A percentile compares a stretch with the other conserved stretches of the same genome.
phyloP scores from a whole-genome alignment of 2,888 invertebrate species.

The Drosophila mulleri region DNA sequence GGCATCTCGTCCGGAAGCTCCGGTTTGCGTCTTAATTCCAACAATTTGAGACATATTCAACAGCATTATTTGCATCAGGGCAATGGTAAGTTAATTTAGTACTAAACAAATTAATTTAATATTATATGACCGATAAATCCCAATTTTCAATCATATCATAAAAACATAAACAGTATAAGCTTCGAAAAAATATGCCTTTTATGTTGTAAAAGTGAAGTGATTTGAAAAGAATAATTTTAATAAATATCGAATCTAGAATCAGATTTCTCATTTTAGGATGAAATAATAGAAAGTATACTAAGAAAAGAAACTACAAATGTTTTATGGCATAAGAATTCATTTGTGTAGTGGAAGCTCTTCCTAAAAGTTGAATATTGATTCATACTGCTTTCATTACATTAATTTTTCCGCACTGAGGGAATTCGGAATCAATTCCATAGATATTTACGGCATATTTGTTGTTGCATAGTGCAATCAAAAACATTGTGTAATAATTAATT shows the following conservation, averaged over 20 bases:
- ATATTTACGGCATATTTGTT: not conserved
- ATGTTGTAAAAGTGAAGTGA: not conserved
- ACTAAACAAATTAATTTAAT: no score
- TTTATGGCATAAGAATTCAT: not conserved
- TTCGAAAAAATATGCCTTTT: not conserved
- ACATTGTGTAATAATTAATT: not conserved
- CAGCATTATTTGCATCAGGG: conserved; percentile 85
- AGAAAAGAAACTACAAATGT: not conserved
- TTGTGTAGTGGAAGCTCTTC: not conserved
- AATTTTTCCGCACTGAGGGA: no score
- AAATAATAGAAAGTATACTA: not conserved
- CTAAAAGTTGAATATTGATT: no score
- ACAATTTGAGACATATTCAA: conserved; percentile 84
- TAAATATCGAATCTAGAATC: not conserved
- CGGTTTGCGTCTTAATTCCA: conserved; percentile 78
- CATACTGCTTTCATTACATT: no score
- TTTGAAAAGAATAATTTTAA: not conserved
- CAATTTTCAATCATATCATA: not conserved
- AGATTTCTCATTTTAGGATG: not conserved
- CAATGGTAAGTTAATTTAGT: conserved; percentile 73
- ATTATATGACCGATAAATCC: no score
- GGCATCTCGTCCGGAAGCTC: conserved; percentile 51
- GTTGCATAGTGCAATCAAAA: not conserved
- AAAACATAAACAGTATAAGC: not conserved
- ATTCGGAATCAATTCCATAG: no score